Evolutionary conservation across 2,797 vertebrate species (phyloP), one percentile per base, ranked within the genome.

Genomic region (Todus mexicanus): DNA sequence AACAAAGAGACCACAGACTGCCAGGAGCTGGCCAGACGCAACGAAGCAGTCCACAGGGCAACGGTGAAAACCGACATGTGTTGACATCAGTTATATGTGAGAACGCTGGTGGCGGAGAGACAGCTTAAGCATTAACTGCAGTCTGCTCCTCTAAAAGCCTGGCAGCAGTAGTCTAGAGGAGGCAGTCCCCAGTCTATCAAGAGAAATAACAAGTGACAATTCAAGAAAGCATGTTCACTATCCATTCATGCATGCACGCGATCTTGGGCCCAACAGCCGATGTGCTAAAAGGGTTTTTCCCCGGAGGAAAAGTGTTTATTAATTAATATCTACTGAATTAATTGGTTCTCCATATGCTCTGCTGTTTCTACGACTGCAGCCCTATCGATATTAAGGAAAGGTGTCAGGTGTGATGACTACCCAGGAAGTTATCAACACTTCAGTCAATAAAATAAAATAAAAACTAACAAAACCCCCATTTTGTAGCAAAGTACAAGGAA

Each of bases 311-410:
- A 61, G 12, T 47, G 53, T 92, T 93, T 73, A 84, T 88, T 96
- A 95, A 95, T 94, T 93, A 91, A 27, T 80, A 90, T 11, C 64
- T 76, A 37, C 48, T 61, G 77, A 83, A 93, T 87, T 94, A 96
- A 82, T 77, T 74, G 48, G n/a, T 43, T 85, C 25, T n/a, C 75
- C 81, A 68, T 79, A 74, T 77, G 93, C 33, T 92, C 81, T 84
- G 57, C 83, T 61, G 12, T 25, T 77, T 60, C 42, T 69, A 53
- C 74, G 45, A 53, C 73, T 27, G 29, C 11, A 66, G 51, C 17
- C 38, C 66, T 81, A 9, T 7, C 3, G 1, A 5, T n/a, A 37
- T 11, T 38, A 23, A 18, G 40, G 83, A 31, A 63, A 90, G 53
- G 57, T 31, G 43, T 66, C 79, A 42, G 47, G 56, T 19, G 1